Base-by-base conservation (phyloP, 2,113 vertebrate species). In the Sakesphorus luctuosus region DNA sequence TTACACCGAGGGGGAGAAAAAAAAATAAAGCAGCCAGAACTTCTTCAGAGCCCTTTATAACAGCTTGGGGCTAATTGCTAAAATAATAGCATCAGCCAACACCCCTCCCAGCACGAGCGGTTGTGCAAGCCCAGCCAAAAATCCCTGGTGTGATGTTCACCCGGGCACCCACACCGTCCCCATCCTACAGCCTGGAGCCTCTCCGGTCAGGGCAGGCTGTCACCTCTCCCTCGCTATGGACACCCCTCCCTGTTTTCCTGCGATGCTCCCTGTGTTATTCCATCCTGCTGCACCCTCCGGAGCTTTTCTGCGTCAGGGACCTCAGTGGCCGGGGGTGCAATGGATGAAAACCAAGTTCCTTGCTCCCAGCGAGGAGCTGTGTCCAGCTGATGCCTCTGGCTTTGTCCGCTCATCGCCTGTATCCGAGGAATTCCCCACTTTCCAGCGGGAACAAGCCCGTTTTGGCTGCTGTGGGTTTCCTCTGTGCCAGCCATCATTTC, bases 401-500 rank as follows among this genome's bases (percentile, higher is more conserved):
- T 97, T 94, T 89, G 94, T 96, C 92, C 94, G 46, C 71, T 58
- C 73, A 9, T 78, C 40, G 63, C 80, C 35, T 1, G 13, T 6
- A 67, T 36, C 72, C 63, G 3, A 52, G 5, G 23, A 73, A 52
- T 47, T 75, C 80, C 49, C 58, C 36, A n/a, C 43, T 97, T 86
- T 59, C 47, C 63, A 31, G 63, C 12, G 50, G 72, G 69, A 94
- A 23, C 19, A 6, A 96, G 71, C 56, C 62, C 28, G 38, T 33
- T 82, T 66, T 91, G 91, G 49, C 63, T 62, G 46, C 72, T 8
- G 13, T 17, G 79, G 28, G 10, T 7, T 79, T 36, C 35, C 46
- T 36, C 68, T 24, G 55, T 46, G 55, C 88, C 88, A 94, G 67
- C 88, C 90, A 88, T 93, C 75, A 19, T 94, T 74, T 90, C 63